Conservation (phyloP, 2,888 invertebrate species). For the Chrysotoxum bicinctum region DNA sequence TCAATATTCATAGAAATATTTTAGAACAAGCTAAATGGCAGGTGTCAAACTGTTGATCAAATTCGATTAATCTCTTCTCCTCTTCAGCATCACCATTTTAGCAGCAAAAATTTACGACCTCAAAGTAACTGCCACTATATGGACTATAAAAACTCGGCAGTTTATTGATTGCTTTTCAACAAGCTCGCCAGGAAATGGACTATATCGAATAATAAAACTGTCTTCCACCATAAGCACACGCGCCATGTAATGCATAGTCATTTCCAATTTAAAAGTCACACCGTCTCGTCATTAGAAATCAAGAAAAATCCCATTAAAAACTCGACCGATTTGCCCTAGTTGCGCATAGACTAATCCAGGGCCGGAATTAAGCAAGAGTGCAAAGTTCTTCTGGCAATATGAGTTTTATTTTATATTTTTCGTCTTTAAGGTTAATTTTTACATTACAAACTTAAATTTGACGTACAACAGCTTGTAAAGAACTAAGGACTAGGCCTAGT, state of each 20-base stretch:
- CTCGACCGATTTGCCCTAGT: conserved; percentile 50
- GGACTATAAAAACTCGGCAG: conserved; percentile 33
- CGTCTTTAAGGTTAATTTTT: too few species aligned
- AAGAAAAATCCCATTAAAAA: conserved; percentile 56
- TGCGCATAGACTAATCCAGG: conserved; percentile 1
- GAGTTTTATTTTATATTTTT: too few species aligned
- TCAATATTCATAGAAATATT: not conserved
- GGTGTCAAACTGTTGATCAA: conserved; percentile 26
- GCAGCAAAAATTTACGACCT: conserved; percentile 17
- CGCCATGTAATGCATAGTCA: conserved; percentile 25
- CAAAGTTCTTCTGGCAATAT: too few species aligned
- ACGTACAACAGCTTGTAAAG: too few species aligned
- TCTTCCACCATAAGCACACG: conserved; percentile 35
- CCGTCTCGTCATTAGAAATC: conserved; percentile 34
- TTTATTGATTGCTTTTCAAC: conserved; percentile 51
- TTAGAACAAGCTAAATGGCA: not conserved
- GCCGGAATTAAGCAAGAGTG: not conserved
- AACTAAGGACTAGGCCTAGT: too few species aligned
- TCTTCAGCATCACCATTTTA: not conserved
- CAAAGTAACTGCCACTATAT: not conserved
- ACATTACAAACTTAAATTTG: too few species aligned
- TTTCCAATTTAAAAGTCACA: conserved; percentile 57
- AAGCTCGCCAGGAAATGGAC: conserved; percentile 19
- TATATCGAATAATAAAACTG: conserved; percentile 48
- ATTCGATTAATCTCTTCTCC: conserved; percentile 9